phyloP scores from a whole-genome alignment of 2,888 invertebrate genomes.

The Oscheius sp. region DNA sequence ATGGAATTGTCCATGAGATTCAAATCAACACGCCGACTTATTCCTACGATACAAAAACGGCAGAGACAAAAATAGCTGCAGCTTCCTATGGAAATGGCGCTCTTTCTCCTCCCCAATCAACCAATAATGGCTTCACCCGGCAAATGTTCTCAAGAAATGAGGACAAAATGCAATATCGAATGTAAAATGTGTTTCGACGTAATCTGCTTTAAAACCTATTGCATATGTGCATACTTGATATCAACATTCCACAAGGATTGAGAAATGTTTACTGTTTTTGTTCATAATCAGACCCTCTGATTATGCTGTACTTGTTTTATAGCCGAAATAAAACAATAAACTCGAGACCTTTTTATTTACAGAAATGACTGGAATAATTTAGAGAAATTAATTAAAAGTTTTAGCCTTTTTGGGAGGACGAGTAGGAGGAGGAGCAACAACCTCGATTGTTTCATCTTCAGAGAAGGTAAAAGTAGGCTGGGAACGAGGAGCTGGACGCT shows the following conservation, averaged over 20 bases:
- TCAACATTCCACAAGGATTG: too few species aligned
- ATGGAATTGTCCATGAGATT: slow-evolving; percentile 2
- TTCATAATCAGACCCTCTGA: slow-evolving; percentile 12
- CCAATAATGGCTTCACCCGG: background rate
- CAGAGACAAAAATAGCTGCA: background rate
- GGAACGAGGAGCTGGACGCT: background rate
- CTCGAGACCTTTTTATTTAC: too few species aligned
- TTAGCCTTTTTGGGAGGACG: slow-evolving; percentile 13
- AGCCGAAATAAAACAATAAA: slow-evolving; percentile 7
- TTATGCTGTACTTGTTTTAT: slow-evolving; percentile 19
- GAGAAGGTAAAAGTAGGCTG: slow-evolving; percentile 7
- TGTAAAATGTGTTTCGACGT: background rate
- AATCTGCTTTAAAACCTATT: background rate
- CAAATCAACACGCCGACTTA: slow-evolving; percentile 12
- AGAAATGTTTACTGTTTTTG: too few species aligned
- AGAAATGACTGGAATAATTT: too few species aligned
- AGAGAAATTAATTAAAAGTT: background rate
- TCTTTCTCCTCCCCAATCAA: background rate
- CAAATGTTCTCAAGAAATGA: slow-evolving; percentile 20
- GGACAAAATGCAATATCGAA: slow-evolving; percentile 14
- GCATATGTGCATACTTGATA: background rate
- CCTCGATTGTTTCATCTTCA: slow-evolving; percentile 8
- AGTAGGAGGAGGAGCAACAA: background rate
- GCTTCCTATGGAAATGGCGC: too few species aligned
- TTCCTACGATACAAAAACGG: background rate